These are phyloP conservation scores for Nannoperca australis DNA, from an alignment of 2,797 vertebrate genomes.

Conservation along the genomic window DNA sequence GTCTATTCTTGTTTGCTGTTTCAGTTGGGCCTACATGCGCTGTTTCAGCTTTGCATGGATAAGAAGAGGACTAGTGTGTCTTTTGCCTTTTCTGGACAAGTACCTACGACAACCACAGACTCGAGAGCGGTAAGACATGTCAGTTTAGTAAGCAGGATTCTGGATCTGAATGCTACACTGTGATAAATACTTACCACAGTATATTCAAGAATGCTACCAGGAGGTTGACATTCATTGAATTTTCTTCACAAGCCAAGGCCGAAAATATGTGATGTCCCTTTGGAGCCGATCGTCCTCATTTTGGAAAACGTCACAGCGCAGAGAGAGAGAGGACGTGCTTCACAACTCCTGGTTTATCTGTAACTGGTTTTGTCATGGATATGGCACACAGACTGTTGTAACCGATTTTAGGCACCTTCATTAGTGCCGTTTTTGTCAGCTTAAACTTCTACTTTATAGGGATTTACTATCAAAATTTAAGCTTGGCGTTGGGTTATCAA, in stretches of 20 bases:
- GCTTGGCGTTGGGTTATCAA: slow-evolving; percentile 9
- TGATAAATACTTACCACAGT: slow-evolving; percentile 35
- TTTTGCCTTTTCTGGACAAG: slow-evolving; percentile 37
- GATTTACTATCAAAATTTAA: slow-evolving; percentile 18
- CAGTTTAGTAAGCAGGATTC: slow-evolving; percentile 36
- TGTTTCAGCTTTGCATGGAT: slow-evolving; percentile 24
- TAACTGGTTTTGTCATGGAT: slow-evolving; percentile 26
- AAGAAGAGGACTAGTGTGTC: slow-evolving; percentile 30
- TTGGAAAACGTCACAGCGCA: slow-evolving; percentile 53
- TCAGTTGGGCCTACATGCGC: slow-evolving; percentile 50
- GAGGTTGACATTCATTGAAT: slow-evolving; percentile 39
- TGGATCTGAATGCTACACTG: slow-evolving; percentile 35
- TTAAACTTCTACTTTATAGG: slow-evolving; percentile 3
- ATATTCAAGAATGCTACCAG: slow-evolving; percentile 49
- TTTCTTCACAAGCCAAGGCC: slow-evolving; percentile 27
- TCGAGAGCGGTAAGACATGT: slow-evolving; percentile 34
- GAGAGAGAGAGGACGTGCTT: slow-evolving; percentile 31
- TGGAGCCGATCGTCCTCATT: slow-evolving; percentile 59
- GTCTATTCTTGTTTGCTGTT: slow-evolving; percentile 46
- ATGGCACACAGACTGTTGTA: slow-evolving; percentile 8
- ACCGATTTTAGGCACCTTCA: slow-evolving; percentile 11
- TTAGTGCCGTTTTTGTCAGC: slow-evolving; percentile 10
- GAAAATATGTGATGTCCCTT: slow-evolving; percentile 52
- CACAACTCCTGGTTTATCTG: slow-evolving; percentile 40
- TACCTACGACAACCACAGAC: slow-evolving; percentile 25